A percentile compares a stretch with the other conserved stretches of the same genome.
These are phyloP conservation scores for Condylostylus longicornis DNA, from an alignment of 1,140 invertebrate genomes.

Conservation along the genomic window DNA sequence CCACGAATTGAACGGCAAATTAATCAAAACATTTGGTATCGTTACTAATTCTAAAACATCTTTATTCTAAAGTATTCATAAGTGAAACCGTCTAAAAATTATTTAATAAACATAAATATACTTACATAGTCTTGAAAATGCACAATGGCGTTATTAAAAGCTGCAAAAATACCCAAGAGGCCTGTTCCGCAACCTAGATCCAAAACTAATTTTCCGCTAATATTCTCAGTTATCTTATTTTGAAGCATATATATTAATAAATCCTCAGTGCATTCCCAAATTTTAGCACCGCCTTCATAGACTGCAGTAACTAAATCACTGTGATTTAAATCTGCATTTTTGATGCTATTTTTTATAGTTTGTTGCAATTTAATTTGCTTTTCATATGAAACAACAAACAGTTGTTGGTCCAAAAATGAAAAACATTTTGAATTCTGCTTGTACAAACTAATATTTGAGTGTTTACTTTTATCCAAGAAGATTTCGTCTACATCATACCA, in stretches of 20 bases:
- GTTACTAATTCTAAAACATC: constrained; percentile 37
- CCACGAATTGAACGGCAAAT: too few species aligned
- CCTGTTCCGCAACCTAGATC: constrained; percentile 81
- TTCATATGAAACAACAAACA: too few species aligned
- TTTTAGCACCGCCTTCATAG: constrained; percentile 64
- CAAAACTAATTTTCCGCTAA: constrained; percentile 39
- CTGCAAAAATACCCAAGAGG: constrained; percentile 57
- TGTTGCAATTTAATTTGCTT: too few species aligned
- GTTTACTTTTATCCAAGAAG: too few species aligned
- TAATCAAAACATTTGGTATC: constrained; percentile 62
- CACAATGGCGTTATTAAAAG: constrained; percentile 47
- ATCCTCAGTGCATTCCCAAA: constrained; percentile 79
- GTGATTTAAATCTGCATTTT: too few species aligned
- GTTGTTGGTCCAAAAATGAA: too few species aligned
- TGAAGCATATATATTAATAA: constrained; percentile 45
- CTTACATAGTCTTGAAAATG: constrained; percentile 87
- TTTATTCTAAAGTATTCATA: constrained; percentile 16
- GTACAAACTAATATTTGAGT: too few species aligned
- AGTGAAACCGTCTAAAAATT: constrained; percentile 7
- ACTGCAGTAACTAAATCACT: too few species aligned
- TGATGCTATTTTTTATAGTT: too few species aligned
- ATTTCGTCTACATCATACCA: too few species aligned
- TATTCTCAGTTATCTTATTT: constrained; percentile 13
- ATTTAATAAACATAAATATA: constrained; percentile 9
- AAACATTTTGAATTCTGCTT: too few species aligned